Evolutionary conservation across 2,113 vertebrate species (phyloP), one percentile per base, ranked within the genome.

Genomic region (Stigmatopora argus): DNA sequence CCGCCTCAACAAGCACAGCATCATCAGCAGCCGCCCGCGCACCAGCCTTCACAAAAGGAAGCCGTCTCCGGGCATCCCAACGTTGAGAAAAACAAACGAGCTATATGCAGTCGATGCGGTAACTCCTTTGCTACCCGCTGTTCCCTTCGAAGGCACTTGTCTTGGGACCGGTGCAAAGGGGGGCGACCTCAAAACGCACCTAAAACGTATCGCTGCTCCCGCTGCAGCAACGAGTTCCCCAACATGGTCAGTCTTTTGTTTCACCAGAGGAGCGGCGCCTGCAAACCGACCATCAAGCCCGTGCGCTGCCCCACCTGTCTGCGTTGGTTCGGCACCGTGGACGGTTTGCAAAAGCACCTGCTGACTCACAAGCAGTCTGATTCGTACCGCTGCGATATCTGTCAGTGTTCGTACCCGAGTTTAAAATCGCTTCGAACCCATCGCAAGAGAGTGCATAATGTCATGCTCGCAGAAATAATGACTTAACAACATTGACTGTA

Each of bases 401-500:
- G 91, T 75, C 83, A 87, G 67, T 83, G 88, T 11, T 85, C 64
- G 2, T 92, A 90, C 67, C 79, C 83, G 1, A 88, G 69, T 70
- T 73, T 90, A 7, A 86, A 86, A 60, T 90, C 90, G 0, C 83
- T 92, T 6, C 89, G 88, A 79, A 89, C 89, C 79, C 91, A 92
- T 78, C 86, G 84, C 46, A 79, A 89, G 62, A 88, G 85, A 66
- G 85, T 89, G 60, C 90, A 91, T 83, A 82, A 81, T 35, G 88
- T 90, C 52, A 72, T 89, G 77, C 84, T 74, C 58, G 87, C 86
- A 56, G 76, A 78, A 55, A 66, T 73, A 5, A 55, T 64, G 19
- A 60, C 56, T 34, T 63, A 55, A 44, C 57, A 58, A 17, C 35
- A 14, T 62, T 21, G 38, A 41, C 8, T 35, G 7, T 9, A 10